phyloP scores from a whole-genome alignment of 2,888 invertebrate species.

The Pollenia amentaria region DNA sequence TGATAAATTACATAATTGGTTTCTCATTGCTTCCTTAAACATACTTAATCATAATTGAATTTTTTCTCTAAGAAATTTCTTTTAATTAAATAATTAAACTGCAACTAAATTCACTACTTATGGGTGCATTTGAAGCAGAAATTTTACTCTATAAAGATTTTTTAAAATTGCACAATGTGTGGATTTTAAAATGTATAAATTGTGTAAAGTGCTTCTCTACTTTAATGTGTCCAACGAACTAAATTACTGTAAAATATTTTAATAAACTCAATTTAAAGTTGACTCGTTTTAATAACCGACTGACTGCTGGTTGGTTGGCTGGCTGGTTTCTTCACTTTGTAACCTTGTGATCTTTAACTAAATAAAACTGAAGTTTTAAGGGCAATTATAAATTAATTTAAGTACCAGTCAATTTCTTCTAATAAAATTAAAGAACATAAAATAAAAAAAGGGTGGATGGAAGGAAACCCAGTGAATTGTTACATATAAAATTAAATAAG shows the following conservation, averaged over 20 bases:
- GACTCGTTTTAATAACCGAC: constrained; percentile 1
- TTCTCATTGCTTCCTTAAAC: background rate
- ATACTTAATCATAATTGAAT: background rate
- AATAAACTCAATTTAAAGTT: constrained; percentile 27
- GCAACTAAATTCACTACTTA: constrained; percentile 6
- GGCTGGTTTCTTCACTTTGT: background rate
- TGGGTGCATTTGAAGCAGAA: background rate
- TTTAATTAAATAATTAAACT: constrained; percentile 18
- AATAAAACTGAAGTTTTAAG: constrained; percentile 58
- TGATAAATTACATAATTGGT: background rate
- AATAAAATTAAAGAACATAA: constrained; percentile 23
- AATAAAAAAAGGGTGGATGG: constrained; percentile 15
- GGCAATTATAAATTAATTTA: constrained; percentile 63
- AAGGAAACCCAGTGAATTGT: background rate
- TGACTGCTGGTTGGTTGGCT: background rate
- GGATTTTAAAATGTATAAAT: background rate
- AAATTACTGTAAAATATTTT: constrained; percentile 47
- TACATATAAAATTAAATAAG: background rate
- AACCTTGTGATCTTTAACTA: constrained; percentile 47
- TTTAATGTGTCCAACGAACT: constrained; percentile 10
- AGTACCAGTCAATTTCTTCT: constrained; percentile 32
- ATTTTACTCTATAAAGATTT: background rate
- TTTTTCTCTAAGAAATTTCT: background rate
- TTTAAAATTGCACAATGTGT: background rate
- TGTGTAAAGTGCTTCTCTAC: constrained; percentile 15